Percentiles rank a stretch among this genome's conserved stretches.
Conservation (phyloP, 2,888 invertebrate species). For the Chymomyza fuscimana region DNA sequence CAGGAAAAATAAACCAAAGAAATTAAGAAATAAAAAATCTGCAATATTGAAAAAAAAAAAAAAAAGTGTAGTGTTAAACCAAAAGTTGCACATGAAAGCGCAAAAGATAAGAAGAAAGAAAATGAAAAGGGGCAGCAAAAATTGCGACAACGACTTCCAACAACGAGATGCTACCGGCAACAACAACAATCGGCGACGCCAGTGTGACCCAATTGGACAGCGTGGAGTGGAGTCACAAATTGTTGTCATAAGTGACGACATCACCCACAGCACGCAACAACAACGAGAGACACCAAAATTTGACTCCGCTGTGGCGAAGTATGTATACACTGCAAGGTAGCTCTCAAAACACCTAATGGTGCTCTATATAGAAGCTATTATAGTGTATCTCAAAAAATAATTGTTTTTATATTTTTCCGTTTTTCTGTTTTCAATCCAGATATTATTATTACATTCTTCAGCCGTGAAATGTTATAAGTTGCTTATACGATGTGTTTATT, state of each 20-base stretch:
- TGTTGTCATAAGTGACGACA: conserved; percentile 20
- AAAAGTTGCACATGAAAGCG: background rate
- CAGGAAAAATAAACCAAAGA: conserved; percentile 29
- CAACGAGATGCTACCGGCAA: conserved; percentile 22
- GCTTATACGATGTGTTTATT: too few species aligned
- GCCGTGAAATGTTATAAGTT: too few species aligned
- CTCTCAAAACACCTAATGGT: background rate
- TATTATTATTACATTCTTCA: too few species aligned
- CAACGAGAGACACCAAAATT: background rate
- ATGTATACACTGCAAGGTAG: background rate
- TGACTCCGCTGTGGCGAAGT: background rate
- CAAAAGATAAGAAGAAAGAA: conserved; percentile 21
- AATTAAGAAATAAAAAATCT: conserved; percentile 15
- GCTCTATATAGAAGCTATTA: too few species aligned
- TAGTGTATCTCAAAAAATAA: too few species aligned
- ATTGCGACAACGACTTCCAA: conserved; percentile 1
- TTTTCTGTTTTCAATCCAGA: too few species aligned
- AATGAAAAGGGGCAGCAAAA: conserved; percentile 29
- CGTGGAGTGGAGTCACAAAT: conserved; percentile 13
- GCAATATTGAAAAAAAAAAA: background rate
- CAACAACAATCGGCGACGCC: conserved; percentile 27
- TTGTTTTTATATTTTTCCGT: too few species aligned
- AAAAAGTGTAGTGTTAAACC: background rate
- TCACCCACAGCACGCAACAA: conserved; percentile 21
- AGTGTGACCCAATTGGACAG: conserved; percentile 63